These are phyloP conservation scores for Acipenser oxyrinchus DNA, from an alignment of 2,797 vertebrate genomes.

Conservation along the genomic window DNA sequence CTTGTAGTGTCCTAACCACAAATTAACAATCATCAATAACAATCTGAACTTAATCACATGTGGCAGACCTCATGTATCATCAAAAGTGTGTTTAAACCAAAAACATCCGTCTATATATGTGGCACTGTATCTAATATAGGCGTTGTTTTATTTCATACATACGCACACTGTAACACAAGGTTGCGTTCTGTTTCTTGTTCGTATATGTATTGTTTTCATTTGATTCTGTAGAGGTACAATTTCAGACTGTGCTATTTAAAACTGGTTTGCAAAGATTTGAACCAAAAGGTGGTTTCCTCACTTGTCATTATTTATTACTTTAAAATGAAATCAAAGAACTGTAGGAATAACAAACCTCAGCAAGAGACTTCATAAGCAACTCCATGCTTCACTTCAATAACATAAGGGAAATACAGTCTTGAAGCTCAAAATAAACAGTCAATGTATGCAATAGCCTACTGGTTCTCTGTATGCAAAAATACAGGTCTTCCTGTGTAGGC, in stretches of 20 bases:
- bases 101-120: too few species aligned
- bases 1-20: too few species aligned
- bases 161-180: too few species aligned
- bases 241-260: background rate
- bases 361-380: conserved; percentile 26
- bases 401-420: conserved; percentile 37
- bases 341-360: conserved; percentile 11
- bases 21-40: too few species aligned
- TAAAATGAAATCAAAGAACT: background rate
- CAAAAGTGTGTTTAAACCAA: too few species aligned
- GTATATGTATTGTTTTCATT: background rate
- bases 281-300: background rate
- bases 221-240: background rate
- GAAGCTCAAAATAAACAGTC: conserved; percentile 27
- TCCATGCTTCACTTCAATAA: conserved; percentile 34
- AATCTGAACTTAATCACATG: too few species aligned
- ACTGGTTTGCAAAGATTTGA: background rate
- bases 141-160: too few species aligned
- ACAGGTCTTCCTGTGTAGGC: conserved; percentile 38
- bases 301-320: background rate
- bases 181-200: background rate
- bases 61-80: too few species aligned
- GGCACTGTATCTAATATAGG: too few species aligned
- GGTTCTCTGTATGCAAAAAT: conserved; percentile 19
- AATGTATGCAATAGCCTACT: conserved; percentile 16